Evolutionary conservation across 2,797 vertebrate species (phyloP).

Genomic region (Chelmon rostratus): DNA sequence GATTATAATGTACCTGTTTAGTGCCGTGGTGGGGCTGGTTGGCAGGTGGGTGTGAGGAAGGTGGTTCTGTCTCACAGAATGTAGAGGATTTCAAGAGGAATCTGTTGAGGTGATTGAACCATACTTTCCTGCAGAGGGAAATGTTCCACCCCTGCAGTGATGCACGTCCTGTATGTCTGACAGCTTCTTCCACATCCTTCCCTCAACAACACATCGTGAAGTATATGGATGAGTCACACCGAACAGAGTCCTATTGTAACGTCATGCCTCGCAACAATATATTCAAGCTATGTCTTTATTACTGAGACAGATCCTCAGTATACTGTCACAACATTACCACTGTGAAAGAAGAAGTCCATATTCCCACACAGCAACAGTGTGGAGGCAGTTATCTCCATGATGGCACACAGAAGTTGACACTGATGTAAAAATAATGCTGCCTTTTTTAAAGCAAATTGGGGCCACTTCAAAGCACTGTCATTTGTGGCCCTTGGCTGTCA

Average conservation of each 20-base stretch:
- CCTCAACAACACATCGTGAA: not conserved
- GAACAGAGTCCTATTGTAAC: not conserved
- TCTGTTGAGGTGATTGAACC: constrained; percentile 1
- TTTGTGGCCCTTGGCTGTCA: not conserved
- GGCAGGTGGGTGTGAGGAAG: not conserved
- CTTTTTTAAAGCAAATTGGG: not conserved
- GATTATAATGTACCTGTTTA: not conserved
- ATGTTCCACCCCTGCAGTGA: constrained; percentile 21
- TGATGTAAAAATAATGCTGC: not conserved
- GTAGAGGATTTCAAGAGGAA: not conserved
- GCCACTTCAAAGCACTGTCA: not conserved
- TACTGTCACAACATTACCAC: not conserved
- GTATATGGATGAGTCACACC: not conserved
- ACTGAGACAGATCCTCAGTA: not conserved
- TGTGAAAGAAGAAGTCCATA: not conserved
- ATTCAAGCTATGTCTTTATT: not conserved
- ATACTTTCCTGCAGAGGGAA: not conserved
- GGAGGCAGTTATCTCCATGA: not conserved
- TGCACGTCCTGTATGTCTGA: not conserved
- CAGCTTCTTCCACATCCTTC: not conserved
- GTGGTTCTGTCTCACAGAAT: not conserved
- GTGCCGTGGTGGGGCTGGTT: not conserved
- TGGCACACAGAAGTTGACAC: not conserved
- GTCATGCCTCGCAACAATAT: not conserved
- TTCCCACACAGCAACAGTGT: not conserved